phyloP scores from a whole-genome alignment of 1,140 invertebrate genomes.

The Anastrepha obliqua region DNA sequence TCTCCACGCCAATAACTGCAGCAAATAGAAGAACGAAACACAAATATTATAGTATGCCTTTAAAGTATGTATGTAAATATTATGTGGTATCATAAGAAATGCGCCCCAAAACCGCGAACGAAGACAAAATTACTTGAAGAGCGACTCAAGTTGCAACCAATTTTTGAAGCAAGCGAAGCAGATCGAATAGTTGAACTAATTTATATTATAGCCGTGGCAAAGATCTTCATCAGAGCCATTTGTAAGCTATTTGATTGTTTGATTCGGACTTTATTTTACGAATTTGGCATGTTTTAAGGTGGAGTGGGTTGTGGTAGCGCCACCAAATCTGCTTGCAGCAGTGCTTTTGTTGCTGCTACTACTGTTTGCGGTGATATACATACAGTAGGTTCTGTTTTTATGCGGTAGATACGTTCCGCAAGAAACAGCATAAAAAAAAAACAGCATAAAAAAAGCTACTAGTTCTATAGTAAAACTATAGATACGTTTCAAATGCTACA shows the following conservation, averaged over 20 bases:
- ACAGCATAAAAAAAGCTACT: no score
- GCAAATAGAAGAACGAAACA: neutral
- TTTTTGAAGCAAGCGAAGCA: conserved; percentile 20
- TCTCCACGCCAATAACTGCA: conserved; percentile 12
- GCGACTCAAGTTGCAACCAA: neutral
- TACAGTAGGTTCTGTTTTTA: no score
- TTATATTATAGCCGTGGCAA: conserved; percentile 31
- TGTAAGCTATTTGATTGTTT: conserved; percentile 24
- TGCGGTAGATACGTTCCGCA: no score
- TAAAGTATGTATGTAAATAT: neutral
- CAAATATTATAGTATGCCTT: neutral
- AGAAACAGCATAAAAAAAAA: no score
- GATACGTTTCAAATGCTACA: no score
- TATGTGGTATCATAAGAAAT: neutral
- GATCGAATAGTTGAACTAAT: conserved; percentile 15
- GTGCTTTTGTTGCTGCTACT: no score
- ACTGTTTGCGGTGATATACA: neutral
- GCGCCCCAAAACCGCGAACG: neutral
- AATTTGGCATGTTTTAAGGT: conserved; percentile 2
- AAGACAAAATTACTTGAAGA: neutral
- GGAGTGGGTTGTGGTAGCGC: neutral
- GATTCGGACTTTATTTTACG: neutral
- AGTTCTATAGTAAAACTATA: no score
- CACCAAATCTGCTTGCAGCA: neutral
- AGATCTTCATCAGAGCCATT: neutral